These are phyloP conservation scores for Helogale parvula DNA, from an alignment of 2,113 vertebrate species.

Conservation along the genomic window DNA sequence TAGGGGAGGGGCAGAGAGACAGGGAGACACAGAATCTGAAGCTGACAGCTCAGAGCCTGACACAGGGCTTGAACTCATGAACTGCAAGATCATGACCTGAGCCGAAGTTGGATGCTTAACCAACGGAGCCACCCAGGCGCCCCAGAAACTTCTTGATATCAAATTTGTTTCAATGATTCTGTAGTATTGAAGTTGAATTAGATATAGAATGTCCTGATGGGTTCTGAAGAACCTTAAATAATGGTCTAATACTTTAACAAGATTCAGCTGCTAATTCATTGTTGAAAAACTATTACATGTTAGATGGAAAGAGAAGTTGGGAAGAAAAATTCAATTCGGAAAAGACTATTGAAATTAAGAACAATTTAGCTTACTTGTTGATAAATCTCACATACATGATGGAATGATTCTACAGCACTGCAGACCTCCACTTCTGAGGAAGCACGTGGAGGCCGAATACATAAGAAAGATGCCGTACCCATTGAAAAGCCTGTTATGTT, in stretches of 20 bases:
- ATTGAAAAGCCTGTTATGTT: background rate
- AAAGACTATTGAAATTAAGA: background rate
- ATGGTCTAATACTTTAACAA: background rate
- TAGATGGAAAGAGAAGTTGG: background rate
- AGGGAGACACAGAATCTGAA: too few species aligned
- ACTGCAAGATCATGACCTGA: too few species aligned
- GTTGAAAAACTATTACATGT: background rate
- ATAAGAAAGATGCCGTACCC: background rate
- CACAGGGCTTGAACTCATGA: too few species aligned
- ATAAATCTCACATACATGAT: background rate
- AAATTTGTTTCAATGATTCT: background rate
- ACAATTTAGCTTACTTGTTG: background rate
- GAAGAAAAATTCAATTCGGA: background rate
- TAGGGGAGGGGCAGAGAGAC: too few species aligned
- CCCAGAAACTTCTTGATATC: background rate
- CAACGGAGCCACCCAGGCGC: too few species aligned
- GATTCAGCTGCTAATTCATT: background rate
- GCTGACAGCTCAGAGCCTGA: too few species aligned
- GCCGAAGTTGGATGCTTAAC: too few species aligned
- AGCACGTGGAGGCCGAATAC: too few species aligned
- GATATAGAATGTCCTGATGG: background rate
- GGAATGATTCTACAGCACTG: background rate
- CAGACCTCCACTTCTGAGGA: background rate
- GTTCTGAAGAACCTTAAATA: background rate
- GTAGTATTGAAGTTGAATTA: background rate